phyloP scores from a whole-genome alignment of 2,797 vertebrate species.

The Brachymystax lenok region DNA sequence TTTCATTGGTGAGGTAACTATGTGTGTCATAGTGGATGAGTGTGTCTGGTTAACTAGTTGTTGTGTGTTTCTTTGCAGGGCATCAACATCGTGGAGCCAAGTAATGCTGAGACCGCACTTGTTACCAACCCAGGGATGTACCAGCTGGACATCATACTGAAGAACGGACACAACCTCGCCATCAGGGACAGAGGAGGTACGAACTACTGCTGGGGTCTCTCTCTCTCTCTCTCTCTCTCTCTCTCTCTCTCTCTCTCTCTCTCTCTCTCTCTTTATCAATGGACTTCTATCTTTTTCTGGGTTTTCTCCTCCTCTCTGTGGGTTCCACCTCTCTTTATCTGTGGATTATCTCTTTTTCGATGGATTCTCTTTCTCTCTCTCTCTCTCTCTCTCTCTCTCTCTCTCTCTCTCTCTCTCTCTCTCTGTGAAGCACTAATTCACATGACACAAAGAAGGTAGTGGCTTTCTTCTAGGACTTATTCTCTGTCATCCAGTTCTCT shows the following conservation, averaged over 20 bases:
- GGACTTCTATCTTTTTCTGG: not conserved
- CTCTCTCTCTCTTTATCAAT: too few relatives aligned
- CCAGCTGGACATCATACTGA: conserved; percentile 89
- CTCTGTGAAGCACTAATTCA: too few relatives aligned
- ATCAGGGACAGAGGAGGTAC: conserved; percentile 93
- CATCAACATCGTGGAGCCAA: conserved; percentile 78
- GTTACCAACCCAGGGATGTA: conserved; percentile 85
- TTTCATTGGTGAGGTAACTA: not conserved
- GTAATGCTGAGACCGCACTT: conserved; percentile 82
- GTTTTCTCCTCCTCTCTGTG: not conserved
- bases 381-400: too few relatives aligned
- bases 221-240: not conserved
- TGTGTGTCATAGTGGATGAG: not conserved
- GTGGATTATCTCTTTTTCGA: not conserved
- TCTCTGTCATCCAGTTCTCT: not conserved
- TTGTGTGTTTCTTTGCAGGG: conserved; percentile 71
- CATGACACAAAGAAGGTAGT: too few relatives aligned
- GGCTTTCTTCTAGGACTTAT: too few relatives aligned
- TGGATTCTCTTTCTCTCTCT: too few relatives aligned
- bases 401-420: too few relatives aligned
- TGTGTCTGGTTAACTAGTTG: not conserved
- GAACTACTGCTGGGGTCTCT: too few relatives aligned
- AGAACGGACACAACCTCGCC: conserved; percentile 90
- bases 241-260: too few relatives aligned
- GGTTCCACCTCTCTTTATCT: not conserved